Percentiles rank a stretch among this genome's conserved stretches.
Conservation (phyloP, 2,113 vertebrate genomes). For the Perognathus longimembris region DNA sequence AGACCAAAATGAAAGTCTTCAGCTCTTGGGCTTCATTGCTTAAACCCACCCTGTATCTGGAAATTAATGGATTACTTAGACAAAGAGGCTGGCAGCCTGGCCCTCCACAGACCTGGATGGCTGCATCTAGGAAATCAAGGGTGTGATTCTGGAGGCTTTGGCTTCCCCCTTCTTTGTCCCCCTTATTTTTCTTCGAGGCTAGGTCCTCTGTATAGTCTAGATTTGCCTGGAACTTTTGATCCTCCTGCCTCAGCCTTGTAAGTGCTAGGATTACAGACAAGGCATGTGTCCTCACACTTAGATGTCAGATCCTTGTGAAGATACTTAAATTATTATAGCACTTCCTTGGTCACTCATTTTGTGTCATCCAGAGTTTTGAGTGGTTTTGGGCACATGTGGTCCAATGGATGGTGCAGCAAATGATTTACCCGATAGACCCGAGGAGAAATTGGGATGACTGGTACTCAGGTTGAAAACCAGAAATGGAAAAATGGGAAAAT, state of each 20-base stretch:
- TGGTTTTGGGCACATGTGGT: not conserved
- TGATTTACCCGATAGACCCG: slow-evolving; percentile 10
- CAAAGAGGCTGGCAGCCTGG: not conserved
- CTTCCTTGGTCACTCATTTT: not conserved
- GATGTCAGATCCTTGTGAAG: not conserved
- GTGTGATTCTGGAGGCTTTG: not conserved
- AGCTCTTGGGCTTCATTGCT: not conserved
- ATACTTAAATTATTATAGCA: not conserved
- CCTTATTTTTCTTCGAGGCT: not conserved
- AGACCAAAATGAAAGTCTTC: not conserved
- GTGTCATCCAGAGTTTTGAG: not conserved
- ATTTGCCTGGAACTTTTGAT: not conserved
- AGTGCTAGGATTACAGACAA: not conserved
- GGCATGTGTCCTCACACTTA: not conserved
- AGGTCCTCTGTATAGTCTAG: too few species aligned
- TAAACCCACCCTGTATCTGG: not conserved
- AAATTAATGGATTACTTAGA: not conserved
- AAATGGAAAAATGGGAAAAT: not conserved
- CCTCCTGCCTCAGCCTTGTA: not conserved
- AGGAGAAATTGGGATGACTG: not conserved
- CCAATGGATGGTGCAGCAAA: not conserved
- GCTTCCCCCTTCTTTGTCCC: too few species aligned
- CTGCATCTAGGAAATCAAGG: not conserved
- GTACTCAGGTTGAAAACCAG: not conserved
- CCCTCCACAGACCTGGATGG: not conserved